These are phyloP conservation scores for Steinernema hermaphroditum DNA, from an alignment of 2,888 invertebrate genomes.

Conservation along the genomic window DNA sequence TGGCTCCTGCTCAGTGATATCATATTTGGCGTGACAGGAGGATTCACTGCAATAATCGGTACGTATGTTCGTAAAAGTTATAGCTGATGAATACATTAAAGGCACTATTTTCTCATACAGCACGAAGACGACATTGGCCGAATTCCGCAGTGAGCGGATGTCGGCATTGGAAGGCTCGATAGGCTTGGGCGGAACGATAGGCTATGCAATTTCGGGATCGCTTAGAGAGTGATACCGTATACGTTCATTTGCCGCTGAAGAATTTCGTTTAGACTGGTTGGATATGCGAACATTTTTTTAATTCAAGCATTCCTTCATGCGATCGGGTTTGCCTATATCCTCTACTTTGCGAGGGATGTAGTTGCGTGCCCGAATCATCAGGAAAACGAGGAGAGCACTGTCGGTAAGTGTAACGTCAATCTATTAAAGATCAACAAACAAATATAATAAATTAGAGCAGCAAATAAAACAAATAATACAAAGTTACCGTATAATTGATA, in stretches of 20 bases:
- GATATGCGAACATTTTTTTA: conserved; percentile 66
- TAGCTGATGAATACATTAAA: conserved; percentile 37
- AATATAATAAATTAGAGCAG: no score
- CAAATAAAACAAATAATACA: no score
- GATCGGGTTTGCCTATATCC: conserved; percentile 63
- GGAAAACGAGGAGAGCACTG: background rate
- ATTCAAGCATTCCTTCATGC: conserved; percentile 57
- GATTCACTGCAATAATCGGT: conserved; percentile 67
- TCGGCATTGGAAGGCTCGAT: conserved; percentile 67
- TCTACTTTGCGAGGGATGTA: conserved; percentile 52
- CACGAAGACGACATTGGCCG: conserved; percentile 62
- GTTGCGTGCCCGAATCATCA: conserved; percentile 36
- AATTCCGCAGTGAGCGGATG: conserved; percentile 64
- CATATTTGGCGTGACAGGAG: conserved; percentile 67
- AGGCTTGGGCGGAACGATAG: conserved; percentile 67
- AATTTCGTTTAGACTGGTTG: conserved; percentile 62
- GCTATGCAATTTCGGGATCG: conserved; percentile 66
- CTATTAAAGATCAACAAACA: no score
- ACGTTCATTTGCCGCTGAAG: background rate
- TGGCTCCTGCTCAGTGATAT: conserved; percentile 67
- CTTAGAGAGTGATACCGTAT: conserved; percentile 55
- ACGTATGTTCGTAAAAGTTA: conserved; percentile 38
- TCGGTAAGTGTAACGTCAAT: no score
- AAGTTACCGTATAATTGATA: no score
- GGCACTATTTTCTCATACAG: conserved; percentile 67